Evolutionary conservation across 2,113 vertebrate species (phyloP).

Genomic region (Cyanoramphus novaezelandiae): DNA sequence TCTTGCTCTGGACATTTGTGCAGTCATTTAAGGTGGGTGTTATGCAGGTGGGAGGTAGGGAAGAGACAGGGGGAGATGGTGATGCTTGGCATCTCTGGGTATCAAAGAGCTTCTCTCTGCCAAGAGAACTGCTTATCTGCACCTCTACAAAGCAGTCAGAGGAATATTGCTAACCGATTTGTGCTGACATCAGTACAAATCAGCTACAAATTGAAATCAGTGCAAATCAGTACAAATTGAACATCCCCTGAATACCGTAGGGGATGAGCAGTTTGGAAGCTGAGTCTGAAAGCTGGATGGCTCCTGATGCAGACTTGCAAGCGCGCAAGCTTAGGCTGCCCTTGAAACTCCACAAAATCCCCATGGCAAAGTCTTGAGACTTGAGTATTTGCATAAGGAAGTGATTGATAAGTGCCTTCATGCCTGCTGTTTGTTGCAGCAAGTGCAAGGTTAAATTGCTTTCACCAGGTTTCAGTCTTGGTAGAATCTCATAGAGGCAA

Average conservation of each 20-base stretch:
- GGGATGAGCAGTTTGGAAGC: not conserved
- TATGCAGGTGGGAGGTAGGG: not conserved
- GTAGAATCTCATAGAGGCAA: not conserved
- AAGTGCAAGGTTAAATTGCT: not conserved
- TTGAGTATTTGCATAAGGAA: not conserved
- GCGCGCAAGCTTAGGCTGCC: not conserved
- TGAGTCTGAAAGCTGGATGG: not conserved
- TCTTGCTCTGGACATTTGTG: slow-evolving; percentile 96
- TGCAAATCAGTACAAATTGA: not conserved
- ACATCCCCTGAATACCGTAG: fast-evolving
- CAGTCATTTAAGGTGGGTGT: slow-evolving; percentile 94
- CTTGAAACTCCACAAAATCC: not conserved
- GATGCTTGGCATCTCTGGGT: fast-evolving
- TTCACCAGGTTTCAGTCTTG: not conserved
- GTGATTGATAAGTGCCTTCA: fast-evolving
- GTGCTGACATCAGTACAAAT: not conserved
- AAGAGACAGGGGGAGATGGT: fast-evolving
- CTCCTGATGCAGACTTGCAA: not conserved
- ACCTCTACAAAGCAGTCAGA: fast-evolving
- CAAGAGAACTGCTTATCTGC: not conserved
- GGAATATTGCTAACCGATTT: not conserved
- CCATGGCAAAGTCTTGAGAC: not conserved
- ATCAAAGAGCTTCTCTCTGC: not conserved
- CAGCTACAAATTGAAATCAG: no score
- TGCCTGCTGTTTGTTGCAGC: not conserved